Percentiles rank a stretch among this genome's conserved stretches.
Conservation (phyloP, 2,797 vertebrate genomes). For the Takifugu rubripes region DNA sequence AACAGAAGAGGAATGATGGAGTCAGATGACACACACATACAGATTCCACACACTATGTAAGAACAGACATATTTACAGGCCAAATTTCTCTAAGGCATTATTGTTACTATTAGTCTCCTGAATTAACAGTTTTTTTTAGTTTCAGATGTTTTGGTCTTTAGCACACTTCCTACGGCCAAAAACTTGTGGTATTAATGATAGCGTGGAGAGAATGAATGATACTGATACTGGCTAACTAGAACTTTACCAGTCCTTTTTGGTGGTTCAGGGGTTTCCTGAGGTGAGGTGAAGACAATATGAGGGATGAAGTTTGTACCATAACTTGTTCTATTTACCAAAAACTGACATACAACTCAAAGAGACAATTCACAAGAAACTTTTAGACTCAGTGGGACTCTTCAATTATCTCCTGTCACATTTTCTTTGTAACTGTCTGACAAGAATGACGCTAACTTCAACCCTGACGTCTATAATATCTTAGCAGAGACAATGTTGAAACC, state of each 20-base stretch:
- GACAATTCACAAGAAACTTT: neutral
- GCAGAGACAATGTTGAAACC: neutral
- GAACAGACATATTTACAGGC: slow-evolving; percentile 43
- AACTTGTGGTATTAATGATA: no score
- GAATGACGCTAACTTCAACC: neutral
- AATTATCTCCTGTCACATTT: neutral
- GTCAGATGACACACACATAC: slow-evolving; percentile 55
- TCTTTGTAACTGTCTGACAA: neutral
- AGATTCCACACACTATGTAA: slow-evolving; percentile 25
- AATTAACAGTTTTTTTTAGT: neutral
- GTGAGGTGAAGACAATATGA: neutral
- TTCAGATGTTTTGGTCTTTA: neutral
- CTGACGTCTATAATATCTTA: neutral
- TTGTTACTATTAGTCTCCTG: slow-evolving; percentile 23
- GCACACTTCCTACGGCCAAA: no score
- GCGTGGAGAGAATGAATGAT: no score
- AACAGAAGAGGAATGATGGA: slow-evolving; percentile 65
- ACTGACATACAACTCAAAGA: slow-evolving; percentile 1
- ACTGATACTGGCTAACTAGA: no score
- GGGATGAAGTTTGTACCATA: neutral
- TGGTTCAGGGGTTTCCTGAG: neutral
- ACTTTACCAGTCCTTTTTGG: no score
- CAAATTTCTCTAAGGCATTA: slow-evolving; percentile 28
- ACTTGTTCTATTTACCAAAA: neutral
- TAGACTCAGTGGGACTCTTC: neutral